These are phyloP conservation scores for Leptopilina syphax DNA, from an alignment of 2,888 invertebrate genomes.

Conservation along the genomic window DNA sequence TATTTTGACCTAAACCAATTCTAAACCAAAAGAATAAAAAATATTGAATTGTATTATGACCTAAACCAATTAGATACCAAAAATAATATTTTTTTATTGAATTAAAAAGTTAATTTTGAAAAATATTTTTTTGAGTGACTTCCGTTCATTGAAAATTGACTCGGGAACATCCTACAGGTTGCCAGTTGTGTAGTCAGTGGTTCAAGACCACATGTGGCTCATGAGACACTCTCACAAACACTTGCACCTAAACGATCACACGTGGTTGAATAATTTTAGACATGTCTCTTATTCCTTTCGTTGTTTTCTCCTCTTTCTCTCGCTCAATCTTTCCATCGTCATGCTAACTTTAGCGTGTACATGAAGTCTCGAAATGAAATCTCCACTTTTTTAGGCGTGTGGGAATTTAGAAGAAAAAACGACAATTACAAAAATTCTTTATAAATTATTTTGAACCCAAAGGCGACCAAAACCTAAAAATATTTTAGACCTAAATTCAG, in stretches of 20 bases:
- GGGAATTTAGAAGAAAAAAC: neutral
- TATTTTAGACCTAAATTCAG: neutral
- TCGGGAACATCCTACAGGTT: slow-evolving; percentile 34
- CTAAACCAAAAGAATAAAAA: neutral
- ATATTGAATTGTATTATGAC: too few relatives aligned
- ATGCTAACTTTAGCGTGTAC: slow-evolving; percentile 36
- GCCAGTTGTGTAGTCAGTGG: slow-evolving; percentile 38
- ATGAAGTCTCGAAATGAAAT: slow-evolving; percentile 23
- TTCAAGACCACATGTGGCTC: slow-evolving; percentile 35
- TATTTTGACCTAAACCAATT: too few relatives aligned
- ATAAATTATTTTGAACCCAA: too few relatives aligned
- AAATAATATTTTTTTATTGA: too few relatives aligned
- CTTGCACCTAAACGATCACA: neutral
- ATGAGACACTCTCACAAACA: neutral
- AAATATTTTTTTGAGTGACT: neutral
- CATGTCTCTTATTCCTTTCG: neutral
- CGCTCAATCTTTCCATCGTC: slow-evolving; percentile 5
- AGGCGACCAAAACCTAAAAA: too few relatives aligned
- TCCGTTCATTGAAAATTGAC: slow-evolving; percentile 5
- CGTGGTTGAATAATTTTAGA: slow-evolving; percentile 21
- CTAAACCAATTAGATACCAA: too few relatives aligned
- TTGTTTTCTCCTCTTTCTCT: neutral
- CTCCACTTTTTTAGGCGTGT: neutral
- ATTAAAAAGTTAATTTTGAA: neutral
- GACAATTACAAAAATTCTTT: too few relatives aligned